These are phyloP conservation scores for Saccopteryx bilineata DNA, from an alignment of 2,113 vertebrate genomes.

Conservation along the genomic window DNA sequence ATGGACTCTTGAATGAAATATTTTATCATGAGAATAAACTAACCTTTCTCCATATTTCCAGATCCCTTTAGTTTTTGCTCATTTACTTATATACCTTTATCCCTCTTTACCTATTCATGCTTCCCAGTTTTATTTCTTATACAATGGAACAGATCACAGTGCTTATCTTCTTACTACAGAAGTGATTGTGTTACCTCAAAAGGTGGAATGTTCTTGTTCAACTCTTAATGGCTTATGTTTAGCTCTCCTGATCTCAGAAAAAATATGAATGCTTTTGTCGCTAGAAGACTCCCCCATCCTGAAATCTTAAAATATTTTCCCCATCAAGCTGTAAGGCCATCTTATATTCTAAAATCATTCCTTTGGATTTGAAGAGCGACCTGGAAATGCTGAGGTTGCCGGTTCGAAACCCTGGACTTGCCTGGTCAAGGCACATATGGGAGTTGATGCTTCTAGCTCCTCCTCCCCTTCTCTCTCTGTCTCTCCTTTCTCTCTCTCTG, in stretches of 20 bases:
- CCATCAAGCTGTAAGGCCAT: background rate
- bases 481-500: too few species aligned
- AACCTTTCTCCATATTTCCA: slow-evolving; percentile 61
- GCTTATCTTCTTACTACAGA: slow-evolving; percentile 57
- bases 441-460: too few species aligned
- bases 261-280: slow-evolving; percentile 23
- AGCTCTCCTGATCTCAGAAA: slow-evolving; percentile 21
- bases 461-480: too few species aligned
- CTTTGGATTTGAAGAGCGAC: background rate
- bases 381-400: too few species aligned
- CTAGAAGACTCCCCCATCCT: background rate
- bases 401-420: too few species aligned
- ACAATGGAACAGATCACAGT: slow-evolving; percentile 29
- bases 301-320: background rate
- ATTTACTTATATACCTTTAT: slow-evolving; percentile 50
- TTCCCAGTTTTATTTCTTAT: slow-evolving; percentile 48
- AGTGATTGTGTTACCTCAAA: slow-evolving; percentile 33
- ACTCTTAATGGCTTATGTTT: background rate
- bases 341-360: background rate
- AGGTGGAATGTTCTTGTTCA: background rate
- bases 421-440: too few species aligned
- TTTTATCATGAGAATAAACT: slow-evolving; percentile 59
- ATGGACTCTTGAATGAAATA: slow-evolving; percentile 69
- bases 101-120: slow-evolving; percentile 58
- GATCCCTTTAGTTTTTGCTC: slow-evolving; percentile 51